Percentiles rank a stretch among this genome's conserved stretches.
phyloP scores from a whole-genome alignment of 2,113 vertebrate species.

The Puntigrus tetrazona region DNA sequence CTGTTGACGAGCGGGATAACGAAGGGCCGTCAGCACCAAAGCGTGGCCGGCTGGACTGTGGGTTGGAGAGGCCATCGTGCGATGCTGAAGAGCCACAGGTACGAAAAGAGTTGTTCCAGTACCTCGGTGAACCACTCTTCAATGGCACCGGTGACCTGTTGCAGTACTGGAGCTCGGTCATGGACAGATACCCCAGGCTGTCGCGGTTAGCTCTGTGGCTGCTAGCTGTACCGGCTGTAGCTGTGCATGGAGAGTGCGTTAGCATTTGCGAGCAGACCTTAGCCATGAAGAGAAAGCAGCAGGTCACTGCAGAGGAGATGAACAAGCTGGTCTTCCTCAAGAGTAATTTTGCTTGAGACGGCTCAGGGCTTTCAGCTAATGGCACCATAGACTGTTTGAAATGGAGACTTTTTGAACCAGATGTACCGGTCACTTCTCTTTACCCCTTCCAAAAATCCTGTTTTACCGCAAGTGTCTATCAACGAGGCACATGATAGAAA shows the following conservation, averaged over 20 bases:
- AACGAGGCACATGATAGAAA: conserved; percentile 12
- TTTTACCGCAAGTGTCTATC: conserved; percentile 17
- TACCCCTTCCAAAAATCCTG: conserved; percentile 22
- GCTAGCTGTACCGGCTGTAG: conserved; percentile 92
- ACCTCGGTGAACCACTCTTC: conserved; percentile 77
- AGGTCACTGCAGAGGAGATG: conserved; percentile 95
- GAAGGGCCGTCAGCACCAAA: conserved; percentile 81
- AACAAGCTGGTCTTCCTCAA: conserved; percentile 99
- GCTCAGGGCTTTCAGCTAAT: conserved; percentile 36
- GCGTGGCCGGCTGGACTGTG: conserved; percentile 78
- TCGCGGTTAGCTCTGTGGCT: conserved; percentile 96
- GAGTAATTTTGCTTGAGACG: conserved; percentile 93
- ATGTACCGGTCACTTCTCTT: conserved; percentile 18
- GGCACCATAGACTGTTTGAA: conserved; percentile 52
- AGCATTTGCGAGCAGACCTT: conserved; percentile 94
- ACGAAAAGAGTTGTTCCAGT: conserved; percentile 84
- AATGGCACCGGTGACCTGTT: conserved; percentile 88
- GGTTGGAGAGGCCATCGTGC: conserved; percentile 45
- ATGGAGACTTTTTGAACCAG: conserved; percentile 39
- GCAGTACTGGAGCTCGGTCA: conserved; percentile 95
- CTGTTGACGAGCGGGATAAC: conserved; percentile 83
- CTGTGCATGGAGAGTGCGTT: conserved; percentile 87
- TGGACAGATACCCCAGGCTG: conserved; percentile 92
- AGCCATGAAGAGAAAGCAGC: conserved; percentile 89
- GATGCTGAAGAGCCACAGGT: conserved; percentile 80